Conservation (phyloP, 2,888 invertebrate genomes). For the Keiferia lycopersicella region DNA sequence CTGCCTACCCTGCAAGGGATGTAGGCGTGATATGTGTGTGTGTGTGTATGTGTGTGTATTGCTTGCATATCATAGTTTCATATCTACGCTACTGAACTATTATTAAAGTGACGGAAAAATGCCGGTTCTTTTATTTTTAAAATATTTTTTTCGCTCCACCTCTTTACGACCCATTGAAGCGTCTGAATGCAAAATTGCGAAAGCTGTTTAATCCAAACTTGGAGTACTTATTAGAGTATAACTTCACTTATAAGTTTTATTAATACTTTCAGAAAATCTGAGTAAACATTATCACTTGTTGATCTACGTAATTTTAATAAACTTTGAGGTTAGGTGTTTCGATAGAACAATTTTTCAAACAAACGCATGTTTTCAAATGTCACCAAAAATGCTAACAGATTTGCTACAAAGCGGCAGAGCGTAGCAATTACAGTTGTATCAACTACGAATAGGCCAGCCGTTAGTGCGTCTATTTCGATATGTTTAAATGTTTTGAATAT, state of each 20-base stretch:
- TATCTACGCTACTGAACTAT: not conserved
- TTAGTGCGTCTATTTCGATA: not conserved
- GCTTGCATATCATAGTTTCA: too few relatives aligned
- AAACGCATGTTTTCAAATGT: too few relatives aligned
- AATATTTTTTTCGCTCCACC: not conserved
- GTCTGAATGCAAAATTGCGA: not conserved
- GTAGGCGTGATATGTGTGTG: too few relatives aligned
- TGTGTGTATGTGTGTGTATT: too few relatives aligned
- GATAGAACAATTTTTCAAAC: too few relatives aligned
- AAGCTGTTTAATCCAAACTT: not conserved
- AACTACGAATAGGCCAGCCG: not conserved
- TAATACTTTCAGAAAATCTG: too few relatives aligned
- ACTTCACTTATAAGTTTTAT: too few relatives aligned
- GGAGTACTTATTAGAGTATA: not conserved
- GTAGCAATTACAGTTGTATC: conserved; percentile 11
- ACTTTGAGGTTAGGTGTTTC: too few relatives aligned
- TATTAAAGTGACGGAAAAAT: not conserved
- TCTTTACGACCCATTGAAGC: not conserved
- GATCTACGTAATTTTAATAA: too few relatives aligned
- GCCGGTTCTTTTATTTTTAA: not conserved
- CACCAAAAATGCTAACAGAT: not conserved
- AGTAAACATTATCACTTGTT: too few relatives aligned
- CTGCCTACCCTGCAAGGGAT: too few relatives aligned
- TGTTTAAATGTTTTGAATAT: too few relatives aligned
- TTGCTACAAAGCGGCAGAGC: not conserved